A percentile compares a stretch with the other conserved stretches of the same genome.
phyloP scores from a whole-genome alignment of 92 coral and sea anemone genomes.

The Porites evermanni region DNA sequence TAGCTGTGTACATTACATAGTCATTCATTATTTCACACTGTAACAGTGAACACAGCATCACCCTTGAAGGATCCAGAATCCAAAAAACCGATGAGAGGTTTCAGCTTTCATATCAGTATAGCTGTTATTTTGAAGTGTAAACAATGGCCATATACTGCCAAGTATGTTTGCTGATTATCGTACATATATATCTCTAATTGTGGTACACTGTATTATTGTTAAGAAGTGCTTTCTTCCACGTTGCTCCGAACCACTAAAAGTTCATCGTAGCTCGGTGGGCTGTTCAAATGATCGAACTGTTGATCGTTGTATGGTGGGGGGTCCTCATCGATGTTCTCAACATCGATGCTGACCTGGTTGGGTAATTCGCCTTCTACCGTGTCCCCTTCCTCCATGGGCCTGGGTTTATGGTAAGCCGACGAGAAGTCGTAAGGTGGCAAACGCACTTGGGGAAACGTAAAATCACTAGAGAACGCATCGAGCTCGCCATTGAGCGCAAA shows the following conservation, averaged over 20 bases:
- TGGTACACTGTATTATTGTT: too few species aligned
- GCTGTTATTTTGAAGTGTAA: too few species aligned
- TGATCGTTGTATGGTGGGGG: slow-evolving; percentile 46
- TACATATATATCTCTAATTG: too few species aligned
- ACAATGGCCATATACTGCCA: too few species aligned
- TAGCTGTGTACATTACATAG: not conserved
- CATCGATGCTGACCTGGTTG: not conserved
- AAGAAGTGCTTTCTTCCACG: not conserved
- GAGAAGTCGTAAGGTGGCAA: slow-evolving; percentile 41
- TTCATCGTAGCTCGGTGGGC: slow-evolving; percentile 50
- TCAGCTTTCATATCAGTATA: too few species aligned
- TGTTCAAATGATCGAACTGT: not conserved
- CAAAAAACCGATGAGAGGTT: too few species aligned
- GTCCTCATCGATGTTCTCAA: slow-evolving; percentile 16
- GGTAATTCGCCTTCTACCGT: not conserved
- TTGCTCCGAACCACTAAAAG: not conserved
- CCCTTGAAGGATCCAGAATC: too few species aligned
- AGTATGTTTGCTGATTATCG: too few species aligned
- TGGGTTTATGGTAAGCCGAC: slow-evolving; percentile 44
- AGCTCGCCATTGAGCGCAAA: slow-evolving; percentile 44
- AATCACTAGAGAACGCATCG: slow-evolving; percentile 34
- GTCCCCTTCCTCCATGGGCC: slow-evolving; percentile 24
- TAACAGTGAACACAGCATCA: not conserved
- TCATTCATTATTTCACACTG: not conserved
- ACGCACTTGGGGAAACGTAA: slow-evolving; percentile 11